These are phyloP conservation scores for Entelurus aequoreus DNA, from an alignment of 2,113 vertebrate genomes.

Conservation along the genomic window DNA sequence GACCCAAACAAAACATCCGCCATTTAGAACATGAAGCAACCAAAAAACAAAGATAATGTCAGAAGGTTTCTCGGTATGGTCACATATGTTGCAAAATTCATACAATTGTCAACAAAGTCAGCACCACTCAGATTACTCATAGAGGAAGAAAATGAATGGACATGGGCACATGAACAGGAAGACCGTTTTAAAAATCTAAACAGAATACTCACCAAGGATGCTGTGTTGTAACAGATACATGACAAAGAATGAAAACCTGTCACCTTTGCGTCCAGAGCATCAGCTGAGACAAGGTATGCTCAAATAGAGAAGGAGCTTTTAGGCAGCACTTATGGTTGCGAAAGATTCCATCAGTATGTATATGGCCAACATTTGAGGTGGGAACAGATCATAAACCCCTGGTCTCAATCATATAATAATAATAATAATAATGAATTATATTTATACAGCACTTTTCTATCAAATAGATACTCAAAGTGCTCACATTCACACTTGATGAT, in stretches of 20 bases:
- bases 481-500: no score
- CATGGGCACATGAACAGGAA: slow-evolving; percentile 11
- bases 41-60: not conserved
- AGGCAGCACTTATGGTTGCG: slow-evolving; percentile 1
- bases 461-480: no score
- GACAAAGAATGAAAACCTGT: slow-evolving; percentile 4
- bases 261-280: not conserved
- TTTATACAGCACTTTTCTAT: no score
- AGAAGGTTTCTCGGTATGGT: not conserved
- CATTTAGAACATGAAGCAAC: not conserved
- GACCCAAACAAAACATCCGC: not conserved
- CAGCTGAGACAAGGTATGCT: slow-evolving; percentile 1
- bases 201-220: not conserved
- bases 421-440: no score
- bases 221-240: not conserved
- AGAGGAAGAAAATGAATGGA: slow-evolving; percentile 6
- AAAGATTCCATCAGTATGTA: slow-evolving; percentile 17
- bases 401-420: not conserved
- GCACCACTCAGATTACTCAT: not conserved
- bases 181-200: not conserved
- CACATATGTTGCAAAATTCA: not conserved
- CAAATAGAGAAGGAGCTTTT: slow-evolving; percentile 14
- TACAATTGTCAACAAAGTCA: not conserved
- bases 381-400: slow-evolving; percentile 10
- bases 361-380: slow-evolving; percentile 4